Percentiles rank a stretch among this genome's conserved stretches.
phyloP scores from a whole-genome alignment of 2,113 vertebrate species.

The Protobothrops mucrosquamatus region DNA sequence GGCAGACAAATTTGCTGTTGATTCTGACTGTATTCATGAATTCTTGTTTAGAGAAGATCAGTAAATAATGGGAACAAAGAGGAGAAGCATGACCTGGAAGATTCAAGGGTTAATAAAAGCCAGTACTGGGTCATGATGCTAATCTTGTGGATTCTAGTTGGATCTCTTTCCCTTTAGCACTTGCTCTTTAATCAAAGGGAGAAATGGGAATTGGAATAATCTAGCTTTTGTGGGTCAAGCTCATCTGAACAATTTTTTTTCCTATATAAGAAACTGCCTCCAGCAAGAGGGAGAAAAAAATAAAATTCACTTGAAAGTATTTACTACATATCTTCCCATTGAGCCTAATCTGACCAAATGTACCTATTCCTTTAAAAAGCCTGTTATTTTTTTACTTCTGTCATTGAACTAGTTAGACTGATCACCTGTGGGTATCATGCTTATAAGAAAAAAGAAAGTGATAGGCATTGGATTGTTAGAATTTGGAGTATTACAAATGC shows the following conservation, averaged over 20 bases:
- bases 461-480: slow-evolving; percentile 24
- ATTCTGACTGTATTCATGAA: neutral
- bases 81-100: neutral
- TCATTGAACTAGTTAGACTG: neutral
- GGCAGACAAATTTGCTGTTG: neutral
- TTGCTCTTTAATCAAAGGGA: neutral
- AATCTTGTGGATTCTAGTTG: neutral
- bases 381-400: slow-evolving; percentile 14
- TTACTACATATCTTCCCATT: neutral
- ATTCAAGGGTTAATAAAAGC: neutral
- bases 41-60: neutral
- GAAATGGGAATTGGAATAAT: neutral
- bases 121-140: neutral
- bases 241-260: neutral
- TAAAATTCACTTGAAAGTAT: neutral
- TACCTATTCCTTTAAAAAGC: neutral
- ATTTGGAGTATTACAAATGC: neutral
- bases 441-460: neutral
- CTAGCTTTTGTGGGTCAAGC: neutral
- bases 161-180: neutral
- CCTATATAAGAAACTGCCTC: neutral
- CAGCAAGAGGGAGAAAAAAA: neutral
- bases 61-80: neutral
- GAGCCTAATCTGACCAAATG: neutral
- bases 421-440: neutral